Evolutionary conservation across 2,797 vertebrate species (phyloP), one percentile per base, ranked within the genome.

Genomic region (Rallus crepitans): DNA sequence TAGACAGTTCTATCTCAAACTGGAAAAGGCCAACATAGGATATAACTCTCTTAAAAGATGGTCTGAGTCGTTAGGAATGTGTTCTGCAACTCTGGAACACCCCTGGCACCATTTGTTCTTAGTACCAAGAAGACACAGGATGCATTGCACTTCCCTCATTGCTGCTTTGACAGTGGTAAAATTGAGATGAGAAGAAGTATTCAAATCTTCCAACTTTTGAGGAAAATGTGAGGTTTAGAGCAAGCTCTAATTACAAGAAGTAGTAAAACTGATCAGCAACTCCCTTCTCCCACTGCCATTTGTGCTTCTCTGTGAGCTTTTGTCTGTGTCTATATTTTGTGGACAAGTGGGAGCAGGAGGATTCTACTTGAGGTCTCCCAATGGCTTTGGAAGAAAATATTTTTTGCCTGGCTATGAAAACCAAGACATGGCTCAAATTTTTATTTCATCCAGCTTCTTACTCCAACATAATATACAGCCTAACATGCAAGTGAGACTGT

Each of bases 401-500:
- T 65, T 89, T 83, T 84, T 87, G 37, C 24, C 23, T 70, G 83
- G 69, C 42, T 25, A 9, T 90, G 59, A 85, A 96, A 97, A 91
- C 30, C 13, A 31, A 75, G 31, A n/a, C 57, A 28, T 6, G 48
- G 60, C 56, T 91, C 33, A 37, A 84, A 79, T 12, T 56, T 48
- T 30, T 75, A 88, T 79, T 85, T 91, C 59, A 95, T 64, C 37
- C 63, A 48, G 68, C 31, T 21, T 55, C 79, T 82, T 68, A 83
- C 39, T 94, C 82, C 76, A 87, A 25, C 28, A 57, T 45, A 39
- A 90, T 35, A 76, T 40, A 63, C 45, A 88, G 70, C 25, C 63
- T 63, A 68, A 69, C 30, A 27, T 9, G 37, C 30, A 86, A 66
- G 48, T 37, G 25, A 53, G 52, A 40, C 45, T 65, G 70, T 75